Percentiles rank a stretch among this genome's conserved stretches.
These are phyloP conservation scores for Cynopterus sphinx DNA, from an alignment of 2,797 vertebrate species.

Conservation along the genomic window DNA sequence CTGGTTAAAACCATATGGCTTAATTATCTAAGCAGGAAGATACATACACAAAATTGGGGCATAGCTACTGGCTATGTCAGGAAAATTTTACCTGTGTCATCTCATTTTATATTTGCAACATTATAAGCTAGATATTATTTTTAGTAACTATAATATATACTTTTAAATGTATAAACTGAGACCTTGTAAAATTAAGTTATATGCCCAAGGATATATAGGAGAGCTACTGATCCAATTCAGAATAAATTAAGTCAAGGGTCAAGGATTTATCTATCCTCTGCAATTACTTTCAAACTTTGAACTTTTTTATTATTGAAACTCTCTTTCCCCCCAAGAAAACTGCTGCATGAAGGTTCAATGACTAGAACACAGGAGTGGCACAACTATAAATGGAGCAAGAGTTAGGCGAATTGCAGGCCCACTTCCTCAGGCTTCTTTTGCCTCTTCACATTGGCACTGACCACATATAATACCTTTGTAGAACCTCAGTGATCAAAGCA, in stretches of 20 bases:
- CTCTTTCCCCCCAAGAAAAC: background rate
- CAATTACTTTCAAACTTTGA: background rate
- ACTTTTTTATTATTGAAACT: background rate
- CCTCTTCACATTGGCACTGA: background rate
- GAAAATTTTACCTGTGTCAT: background rate
- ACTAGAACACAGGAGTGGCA: background rate
- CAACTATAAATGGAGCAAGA: background rate
- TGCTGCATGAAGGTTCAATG: background rate
- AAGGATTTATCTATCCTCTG: background rate
- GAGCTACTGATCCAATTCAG: background rate
- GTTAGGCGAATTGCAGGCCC: background rate
- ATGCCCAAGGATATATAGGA: background rate
- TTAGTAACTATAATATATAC: background rate
- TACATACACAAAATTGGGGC: background rate
- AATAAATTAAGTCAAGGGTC: background rate
- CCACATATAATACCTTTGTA: background rate
- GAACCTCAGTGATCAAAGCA: background rate
- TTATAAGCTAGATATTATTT: background rate
- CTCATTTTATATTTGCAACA: background rate
- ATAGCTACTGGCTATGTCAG: background rate
- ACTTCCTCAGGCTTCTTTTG: background rate
- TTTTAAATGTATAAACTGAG: background rate
- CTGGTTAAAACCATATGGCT: background rate
- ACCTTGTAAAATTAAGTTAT: background rate
- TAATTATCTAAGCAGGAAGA: background rate